phyloP scores from a whole-genome alignment of 2,888 invertebrate genomes.

The Acanthococcus lagerstroemiae region DNA sequence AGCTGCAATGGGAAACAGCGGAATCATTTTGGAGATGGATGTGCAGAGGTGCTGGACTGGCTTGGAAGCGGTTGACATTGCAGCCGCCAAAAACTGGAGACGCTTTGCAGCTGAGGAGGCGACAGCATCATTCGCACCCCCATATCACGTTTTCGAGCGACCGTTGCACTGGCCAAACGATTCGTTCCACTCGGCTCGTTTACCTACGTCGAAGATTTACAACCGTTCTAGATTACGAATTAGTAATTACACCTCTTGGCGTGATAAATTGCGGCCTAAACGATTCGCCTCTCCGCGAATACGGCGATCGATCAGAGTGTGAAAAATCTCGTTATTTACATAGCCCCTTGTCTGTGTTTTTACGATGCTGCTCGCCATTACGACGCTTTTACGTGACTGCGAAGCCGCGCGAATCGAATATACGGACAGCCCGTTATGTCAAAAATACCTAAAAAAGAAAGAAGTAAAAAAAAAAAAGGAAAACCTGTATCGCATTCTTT shows the following conservation, averaged over 20 bases:
- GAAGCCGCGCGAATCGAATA: neutral
- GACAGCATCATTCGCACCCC: too few species aligned
- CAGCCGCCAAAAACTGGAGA: too few species aligned
- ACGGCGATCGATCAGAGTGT: neutral
- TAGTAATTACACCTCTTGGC: neutral
- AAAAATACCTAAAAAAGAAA: constrained; percentile 2
- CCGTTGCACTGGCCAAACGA: too few species aligned
- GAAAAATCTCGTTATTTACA: constrained; percentile 2
- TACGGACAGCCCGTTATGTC: neutral
- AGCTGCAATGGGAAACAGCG: neutral
- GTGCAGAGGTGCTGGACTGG: too few species aligned
- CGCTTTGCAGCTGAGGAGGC: too few species aligned
- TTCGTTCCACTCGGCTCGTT: neutral
- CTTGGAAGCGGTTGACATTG: too few species aligned
- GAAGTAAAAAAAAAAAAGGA: constrained; percentile 1
- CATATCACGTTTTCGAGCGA: neutral
- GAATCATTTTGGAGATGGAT: neutral
- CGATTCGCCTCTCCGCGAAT: too few species aligned
- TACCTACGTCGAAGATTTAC: neutral
- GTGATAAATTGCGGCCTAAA: neutral
- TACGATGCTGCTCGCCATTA: too few species aligned
- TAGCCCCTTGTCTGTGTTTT: neutral
- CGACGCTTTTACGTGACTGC: neutral
- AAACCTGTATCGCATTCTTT: constrained; percentile 27
- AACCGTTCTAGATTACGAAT: neutral